A percentile compares a stretch with the other conserved stretches of the same genome.
Conservation (phyloP, 1,140 invertebrate species). For the Drosophila ercepeae region DNA sequence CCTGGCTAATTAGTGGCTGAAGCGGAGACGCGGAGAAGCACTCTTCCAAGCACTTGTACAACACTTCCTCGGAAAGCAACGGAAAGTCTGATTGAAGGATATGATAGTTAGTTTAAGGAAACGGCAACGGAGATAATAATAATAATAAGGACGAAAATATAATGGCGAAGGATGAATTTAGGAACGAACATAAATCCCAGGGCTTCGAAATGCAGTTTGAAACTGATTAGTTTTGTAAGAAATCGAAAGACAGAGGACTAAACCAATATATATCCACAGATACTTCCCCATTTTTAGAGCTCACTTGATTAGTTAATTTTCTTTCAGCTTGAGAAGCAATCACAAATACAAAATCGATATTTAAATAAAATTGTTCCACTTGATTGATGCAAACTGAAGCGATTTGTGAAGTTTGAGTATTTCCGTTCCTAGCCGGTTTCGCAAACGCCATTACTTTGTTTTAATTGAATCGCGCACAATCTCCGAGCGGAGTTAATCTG, state of each 20-base stretch:
- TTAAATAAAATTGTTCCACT: slow-evolving; percentile 38
- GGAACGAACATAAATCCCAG: slow-evolving; percentile 4
- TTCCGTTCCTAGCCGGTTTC: slow-evolving; percentile 64
- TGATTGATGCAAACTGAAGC: slow-evolving; percentile 36
- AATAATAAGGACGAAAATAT: not conserved
- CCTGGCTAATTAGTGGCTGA: slow-evolving; percentile 71
- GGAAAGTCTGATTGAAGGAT: slow-evolving; percentile 59
- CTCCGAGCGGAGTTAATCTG: slow-evolving; percentile 51
- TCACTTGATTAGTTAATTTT: slow-evolving; percentile 7
- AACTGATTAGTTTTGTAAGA: slow-evolving; percentile 26
- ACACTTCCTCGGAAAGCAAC: slow-evolving; percentile 61
- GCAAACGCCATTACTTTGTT: slow-evolving; percentile 41
- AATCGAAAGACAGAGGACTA: slow-evolving; percentile 18
- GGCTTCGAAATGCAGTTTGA: slow-evolving; percentile 16
- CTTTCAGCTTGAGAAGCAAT: not conserved
- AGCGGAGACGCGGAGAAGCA: not conserved
- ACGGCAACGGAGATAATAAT: slow-evolving; percentile 27
- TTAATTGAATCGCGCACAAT: slow-evolving; percentile 59
- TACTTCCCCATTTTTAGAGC: slow-evolving; percentile 7
- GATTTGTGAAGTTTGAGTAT: slow-evolving; percentile 29
- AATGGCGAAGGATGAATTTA: slow-evolving; percentile 52
- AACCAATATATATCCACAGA: slow-evolving; percentile 56
- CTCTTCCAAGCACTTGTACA: not conserved
- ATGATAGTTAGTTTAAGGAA: slow-evolving; percentile 29
- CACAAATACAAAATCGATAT: slow-evolving; percentile 30